These are phyloP conservation scores for Clunio marinus DNA, from an alignment of 2,888 invertebrate genomes.

Conservation along the genomic window DNA sequence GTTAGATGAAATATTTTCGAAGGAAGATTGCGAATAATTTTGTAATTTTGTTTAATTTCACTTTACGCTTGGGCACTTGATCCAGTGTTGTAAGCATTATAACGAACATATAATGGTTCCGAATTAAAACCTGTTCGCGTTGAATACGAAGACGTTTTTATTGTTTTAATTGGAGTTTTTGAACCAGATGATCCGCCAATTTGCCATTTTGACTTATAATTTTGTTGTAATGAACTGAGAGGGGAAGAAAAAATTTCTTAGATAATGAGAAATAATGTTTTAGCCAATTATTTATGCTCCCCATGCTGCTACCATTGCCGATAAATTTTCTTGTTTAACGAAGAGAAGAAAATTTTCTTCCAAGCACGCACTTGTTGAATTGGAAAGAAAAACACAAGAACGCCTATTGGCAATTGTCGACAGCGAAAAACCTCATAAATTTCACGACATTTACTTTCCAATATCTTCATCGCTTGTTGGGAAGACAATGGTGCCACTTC, in stretches of 20 bases:
- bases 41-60: background rate
- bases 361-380: background rate
- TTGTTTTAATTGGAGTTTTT: background rate
- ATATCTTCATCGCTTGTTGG: constrained; percentile 7
- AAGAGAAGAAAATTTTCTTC: too few relatives aligned
- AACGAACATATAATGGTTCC: background rate
- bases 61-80: constrained; percentile 2
- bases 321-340: background rate
- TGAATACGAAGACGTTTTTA: background rate
- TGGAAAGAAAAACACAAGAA: background rate
- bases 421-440: background rate
- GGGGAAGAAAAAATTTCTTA: background rate
- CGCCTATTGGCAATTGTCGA: constrained; percentile 15
- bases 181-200: background rate
- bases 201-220: background rate
- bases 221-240: background rate
- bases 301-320: background rate
- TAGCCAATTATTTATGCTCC: background rate
- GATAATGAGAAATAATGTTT: background rate
- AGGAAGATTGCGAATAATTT: background rate
- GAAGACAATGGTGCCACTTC: background rate
- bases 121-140: background rate
- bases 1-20: background rate
- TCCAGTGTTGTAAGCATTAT: background rate
- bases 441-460: background rate